A percentile compares a stretch with the other conserved stretches of the same genome.
phyloP scores from a whole-genome alignment of 2,113 vertebrate species.

The Sorex araneus region DNA sequence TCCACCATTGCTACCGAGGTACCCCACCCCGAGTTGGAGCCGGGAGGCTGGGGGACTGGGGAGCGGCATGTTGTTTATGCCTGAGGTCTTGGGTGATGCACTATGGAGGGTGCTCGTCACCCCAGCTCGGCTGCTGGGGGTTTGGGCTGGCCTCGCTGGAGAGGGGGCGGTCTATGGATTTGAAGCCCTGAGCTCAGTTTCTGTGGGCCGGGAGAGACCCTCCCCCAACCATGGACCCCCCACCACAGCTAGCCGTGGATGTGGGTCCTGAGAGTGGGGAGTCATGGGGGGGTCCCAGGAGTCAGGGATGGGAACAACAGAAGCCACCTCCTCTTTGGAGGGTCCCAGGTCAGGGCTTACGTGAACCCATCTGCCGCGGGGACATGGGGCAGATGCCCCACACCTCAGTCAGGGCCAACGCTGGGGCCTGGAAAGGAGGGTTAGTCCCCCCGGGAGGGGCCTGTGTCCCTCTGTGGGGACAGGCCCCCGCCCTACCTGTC shows the following conservation, averaged over 20 bases:
- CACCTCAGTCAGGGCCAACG: background rate
- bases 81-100: no score
- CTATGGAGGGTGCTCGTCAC: no score
- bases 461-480: background rate
- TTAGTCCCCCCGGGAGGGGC: background rate
- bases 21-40: background rate
- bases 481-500: constrained; percentile 23
- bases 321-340: background rate
- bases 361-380: no score
- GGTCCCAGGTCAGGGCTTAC: background rate
- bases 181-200: constrained; percentile 3
- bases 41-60: background rate
- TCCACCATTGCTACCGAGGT: constrained; percentile 94
- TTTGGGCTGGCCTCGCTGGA: no score
- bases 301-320: background rate
- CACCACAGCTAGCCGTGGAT: no score
- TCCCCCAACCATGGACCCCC: no score
- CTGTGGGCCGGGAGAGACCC: background rate
- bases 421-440: background rate
- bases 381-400: no score
- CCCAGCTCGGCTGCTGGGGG: no score
- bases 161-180: background rate
- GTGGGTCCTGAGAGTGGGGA: background rate
- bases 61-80: no score
- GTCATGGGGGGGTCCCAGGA: background rate